Evolutionary conservation across 2,797 vertebrate genomes (phyloP).

Genomic region (Sarcophilus harrisii): DNA sequence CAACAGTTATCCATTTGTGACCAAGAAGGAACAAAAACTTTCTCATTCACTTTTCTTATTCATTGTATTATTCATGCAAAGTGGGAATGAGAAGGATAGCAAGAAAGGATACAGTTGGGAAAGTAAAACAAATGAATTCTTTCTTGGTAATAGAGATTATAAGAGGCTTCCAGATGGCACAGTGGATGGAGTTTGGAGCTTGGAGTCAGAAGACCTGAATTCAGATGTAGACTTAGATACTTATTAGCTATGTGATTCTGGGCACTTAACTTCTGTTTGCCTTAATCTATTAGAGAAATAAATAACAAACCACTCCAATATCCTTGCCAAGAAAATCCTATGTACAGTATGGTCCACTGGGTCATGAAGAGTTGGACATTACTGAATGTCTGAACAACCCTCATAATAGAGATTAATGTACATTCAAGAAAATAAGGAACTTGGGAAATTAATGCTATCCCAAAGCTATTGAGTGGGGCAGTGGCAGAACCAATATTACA

Average conservation of each 20-base stretch:
- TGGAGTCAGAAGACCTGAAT: not conserved
- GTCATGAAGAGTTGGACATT: not conserved
- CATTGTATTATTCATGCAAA: not conserved
- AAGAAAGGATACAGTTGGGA: not conserved
- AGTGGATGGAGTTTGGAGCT: not conserved
- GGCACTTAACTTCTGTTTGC: not conserved
- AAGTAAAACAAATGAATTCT: not conserved
- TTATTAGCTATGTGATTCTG: not conserved
- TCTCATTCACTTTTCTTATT: not conserved
- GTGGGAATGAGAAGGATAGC: not conserved
- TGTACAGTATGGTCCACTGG: not conserved
- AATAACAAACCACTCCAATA: not conserved
- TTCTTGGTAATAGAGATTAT: slow-evolving; percentile 12
- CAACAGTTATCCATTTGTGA: not conserved
- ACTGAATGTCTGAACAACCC: not conserved
- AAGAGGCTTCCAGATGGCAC: not conserved
- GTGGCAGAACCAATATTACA: not conserved
- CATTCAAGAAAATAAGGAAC: not conserved
- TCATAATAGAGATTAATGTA: not conserved
- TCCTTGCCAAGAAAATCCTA: not conserved
- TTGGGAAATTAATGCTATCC: not conserved
- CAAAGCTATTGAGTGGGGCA: not conserved
- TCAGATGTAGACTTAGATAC: not conserved
- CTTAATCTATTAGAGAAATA: not conserved
- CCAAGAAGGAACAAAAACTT: not conserved